phyloP scores from a whole-genome alignment of 2,888 invertebrate species.

The Melieria picta region DNA sequence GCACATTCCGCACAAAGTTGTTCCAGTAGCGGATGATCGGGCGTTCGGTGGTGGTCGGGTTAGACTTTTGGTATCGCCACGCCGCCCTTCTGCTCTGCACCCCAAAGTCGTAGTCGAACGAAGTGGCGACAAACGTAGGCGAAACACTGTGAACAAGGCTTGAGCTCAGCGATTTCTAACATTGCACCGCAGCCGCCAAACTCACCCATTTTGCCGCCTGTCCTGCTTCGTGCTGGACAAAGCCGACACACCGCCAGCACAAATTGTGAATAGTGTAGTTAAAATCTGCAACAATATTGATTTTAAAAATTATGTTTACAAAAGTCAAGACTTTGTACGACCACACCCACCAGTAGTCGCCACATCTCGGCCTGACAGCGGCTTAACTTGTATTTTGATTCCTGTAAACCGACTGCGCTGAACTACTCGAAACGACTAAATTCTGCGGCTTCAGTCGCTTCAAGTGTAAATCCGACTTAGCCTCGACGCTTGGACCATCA shows the following conservation, averaged over 20 bases:
- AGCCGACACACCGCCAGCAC: too few species aligned
- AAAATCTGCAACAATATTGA: too few species aligned
- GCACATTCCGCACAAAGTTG: conserved; percentile 52
- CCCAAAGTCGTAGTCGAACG: conserved; percentile 41
- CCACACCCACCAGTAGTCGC: too few species aligned
- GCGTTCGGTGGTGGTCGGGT: conserved; percentile 38
- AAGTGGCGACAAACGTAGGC: not conserved
- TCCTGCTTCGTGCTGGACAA: too few species aligned
- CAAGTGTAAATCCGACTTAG: not conserved
- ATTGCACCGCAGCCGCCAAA: too few species aligned
- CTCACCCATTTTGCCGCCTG: too few species aligned
- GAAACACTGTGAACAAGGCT: too few species aligned
- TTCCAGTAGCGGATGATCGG: conserved; percentile 54
- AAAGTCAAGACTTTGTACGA: too few species aligned
- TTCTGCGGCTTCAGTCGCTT: not conserved
- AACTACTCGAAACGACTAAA: conserved; percentile 23
- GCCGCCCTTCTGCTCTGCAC: not conserved
- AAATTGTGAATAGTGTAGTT: too few species aligned
- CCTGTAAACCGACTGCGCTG: conserved; percentile 1
- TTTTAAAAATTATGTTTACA: too few species aligned
- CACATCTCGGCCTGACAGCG: not conserved
- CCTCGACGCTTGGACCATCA: not conserved
- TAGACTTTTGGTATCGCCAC: conserved; percentile 11
- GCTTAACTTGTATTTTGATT: not conserved
- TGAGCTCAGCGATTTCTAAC: too few species aligned